Base-by-base conservation (phyloP, 2,888 invertebrate genomes). In the Machimus atricapillus region DNA sequence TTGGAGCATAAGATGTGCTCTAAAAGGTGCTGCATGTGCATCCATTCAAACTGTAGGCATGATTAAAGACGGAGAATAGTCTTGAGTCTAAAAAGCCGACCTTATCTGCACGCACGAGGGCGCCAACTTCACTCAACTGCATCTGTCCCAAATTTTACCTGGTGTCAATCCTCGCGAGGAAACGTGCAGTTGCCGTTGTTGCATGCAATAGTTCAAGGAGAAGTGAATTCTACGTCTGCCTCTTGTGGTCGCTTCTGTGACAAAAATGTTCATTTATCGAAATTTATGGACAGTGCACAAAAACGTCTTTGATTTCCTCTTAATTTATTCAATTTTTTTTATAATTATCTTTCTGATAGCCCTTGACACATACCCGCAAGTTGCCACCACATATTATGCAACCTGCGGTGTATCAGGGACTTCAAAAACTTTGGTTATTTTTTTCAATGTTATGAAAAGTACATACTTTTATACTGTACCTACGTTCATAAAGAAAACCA, bases 291-390 rank as follows among this genome's bases (percentile, higher is more conserved):
- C 79, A 79, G 46, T 52, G 52, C 14, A 23, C 43, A 78, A 40
- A 78, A 27, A 40, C 43, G 9, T 78, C 43, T 78, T 19, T 27
- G 52, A 79, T 79, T 79, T 79, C 31, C 34, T 27, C 27, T 66
- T 79, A 79, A 79, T 79, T 46, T 79, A 27, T 79, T 34, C 52
- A 79, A 52, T 79, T 79, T 52, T 79, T 52, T 79, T 46, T 52
- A 79, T 40, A 79, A 79, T 79, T 79, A 79, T 79, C 79, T 40
- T 14, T 27, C 23, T 3, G n/a, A 79, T 16, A 31, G 52, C 79
- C 79, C 79, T 79, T 79, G 79, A 79, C 79, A 79, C 31, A 79
- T 79, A 43, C 78, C 52, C 27, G 12, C 66, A 66, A 66, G 31
- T 46, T 52, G 16, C 43, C 79, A 40, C 52, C 79, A 16, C 40